Conservation (phyloP, 1,140 invertebrate species). For the Thaumetopoea pityocampa region DNA sequence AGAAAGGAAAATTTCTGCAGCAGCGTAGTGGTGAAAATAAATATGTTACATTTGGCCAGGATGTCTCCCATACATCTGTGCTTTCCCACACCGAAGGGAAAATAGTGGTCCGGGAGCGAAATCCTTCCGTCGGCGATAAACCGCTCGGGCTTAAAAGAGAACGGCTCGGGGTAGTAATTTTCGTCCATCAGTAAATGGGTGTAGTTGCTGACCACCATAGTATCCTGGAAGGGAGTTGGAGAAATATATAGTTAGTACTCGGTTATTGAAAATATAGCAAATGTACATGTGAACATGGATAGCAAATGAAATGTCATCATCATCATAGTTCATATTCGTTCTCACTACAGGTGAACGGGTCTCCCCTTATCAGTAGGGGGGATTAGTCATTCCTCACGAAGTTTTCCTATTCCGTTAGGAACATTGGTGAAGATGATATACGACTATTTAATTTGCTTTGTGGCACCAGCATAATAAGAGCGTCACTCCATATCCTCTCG, state of each 20-base stretch:
- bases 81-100: slow-evolving; percentile 89
- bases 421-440: too few species aligned
- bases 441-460: too few species aligned
- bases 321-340: too few species aligned
- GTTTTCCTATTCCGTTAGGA: too few species aligned
- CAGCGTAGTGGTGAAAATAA: slow-evolving; percentile 86
- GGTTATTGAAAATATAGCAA: too few species aligned
- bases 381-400: too few species aligned
- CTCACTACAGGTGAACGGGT: too few species aligned
- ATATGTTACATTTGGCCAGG: slow-evolving; percentile 84
- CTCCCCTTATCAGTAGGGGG: too few species aligned
- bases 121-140: slow-evolving; percentile 84
- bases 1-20: slow-evolving; percentile 86
- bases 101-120: slow-evolving; percentile 81
- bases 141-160: slow-evolving; percentile 86
- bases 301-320: too few species aligned
- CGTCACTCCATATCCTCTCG: too few species aligned
- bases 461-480: too few species aligned
- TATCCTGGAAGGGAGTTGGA: slow-evolving; percentile 78
- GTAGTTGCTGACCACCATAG: slow-evolving; percentile 90
- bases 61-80: slow-evolving; percentile 74
- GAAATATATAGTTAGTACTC: background rate
- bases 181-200: slow-evolving; percentile 85
- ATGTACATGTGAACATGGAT: too few species aligned
- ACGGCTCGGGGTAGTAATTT: slow-evolving; percentile 82